Percentiles rank a stretch among this genome's conserved stretches.
Evolutionary conservation across 1,140 invertebrate genomes (phyloP).

Genomic region (Drosophila pseudoananassae): DNA sequence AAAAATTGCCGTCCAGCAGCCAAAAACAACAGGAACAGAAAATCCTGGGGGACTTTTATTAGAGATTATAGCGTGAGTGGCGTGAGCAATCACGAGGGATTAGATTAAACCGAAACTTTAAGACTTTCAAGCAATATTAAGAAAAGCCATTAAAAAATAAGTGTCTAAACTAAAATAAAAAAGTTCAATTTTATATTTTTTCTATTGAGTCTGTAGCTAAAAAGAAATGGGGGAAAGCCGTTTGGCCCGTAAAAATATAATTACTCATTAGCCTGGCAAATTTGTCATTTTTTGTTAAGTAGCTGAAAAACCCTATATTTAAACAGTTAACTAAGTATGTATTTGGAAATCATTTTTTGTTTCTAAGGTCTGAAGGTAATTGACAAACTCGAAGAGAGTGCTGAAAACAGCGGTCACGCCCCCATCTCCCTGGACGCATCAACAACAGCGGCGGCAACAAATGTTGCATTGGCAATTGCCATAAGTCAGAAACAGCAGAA

Average conservation of each 20-base stretch:
- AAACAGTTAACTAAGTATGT: background rate
- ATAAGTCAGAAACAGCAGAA: constrained; percentile 71
- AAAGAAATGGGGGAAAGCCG: background rate
- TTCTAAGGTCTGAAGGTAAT: background rate
- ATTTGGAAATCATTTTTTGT: constrained; percentile 1
- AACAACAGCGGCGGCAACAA: constrained; percentile 56
- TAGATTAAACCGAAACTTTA: too few species aligned
- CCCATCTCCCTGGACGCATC: constrained; percentile 36
- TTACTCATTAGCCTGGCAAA: background rate
- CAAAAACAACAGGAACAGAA: constrained; percentile 47
- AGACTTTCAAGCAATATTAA: too few species aligned
- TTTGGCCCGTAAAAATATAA: background rate
- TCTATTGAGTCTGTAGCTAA: background rate
- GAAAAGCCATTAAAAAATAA: too few species aligned
- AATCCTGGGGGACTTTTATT: constrained; percentile 6
- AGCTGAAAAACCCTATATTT: background rate
- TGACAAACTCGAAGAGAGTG: background rate
- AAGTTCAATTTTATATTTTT: too few species aligned
- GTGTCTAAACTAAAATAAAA: too few species aligned
- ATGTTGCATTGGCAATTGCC: constrained; percentile 83
- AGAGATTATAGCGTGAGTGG: constrained; percentile 26
- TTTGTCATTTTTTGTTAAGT: background rate
- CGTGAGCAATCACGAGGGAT: constrained; percentile 23
- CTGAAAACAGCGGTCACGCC: constrained; percentile 27
- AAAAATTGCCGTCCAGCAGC: constrained; percentile 33